Evolutionary conservation across 2,888 invertebrate genomes (phyloP), one percentile per base, ranked within the genome.

Genomic region (Brachyopa scutellaris): DNA sequence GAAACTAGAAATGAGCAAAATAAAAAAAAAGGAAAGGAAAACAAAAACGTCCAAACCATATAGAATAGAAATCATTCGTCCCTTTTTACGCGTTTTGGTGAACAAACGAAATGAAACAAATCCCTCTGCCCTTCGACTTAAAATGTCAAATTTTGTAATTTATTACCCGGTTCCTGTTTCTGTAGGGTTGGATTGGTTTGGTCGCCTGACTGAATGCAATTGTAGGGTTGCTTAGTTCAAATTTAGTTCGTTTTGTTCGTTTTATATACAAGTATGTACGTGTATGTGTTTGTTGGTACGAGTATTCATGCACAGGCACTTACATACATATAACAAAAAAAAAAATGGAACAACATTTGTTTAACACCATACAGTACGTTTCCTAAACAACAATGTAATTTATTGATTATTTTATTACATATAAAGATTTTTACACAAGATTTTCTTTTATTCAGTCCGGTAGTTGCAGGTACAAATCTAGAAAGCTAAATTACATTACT

Each of bases 71-170:
- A 55, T 55, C 47, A 15, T 61, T 62, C 19, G 53, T 38, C 21
- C 55, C 38, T 62, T 77, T 77, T 69, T 77, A 62, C 57, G 49
- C 15, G 21, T 11, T 53, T 51, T 36, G 8, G 17, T 26, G 26
- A 61, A 70, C 62, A 70, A 70, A 59, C 59, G 77, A 64, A 82
- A 70, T 57, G 29, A 74, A 76, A 70, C 36, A 64, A 76, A 47
- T 59, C 64, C 57, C 74, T 66, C 69, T 36, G 66, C 45, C 70
- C 13, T 45, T 33, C 55, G 70, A 59, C 89, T 88, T 88, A 89
- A 89, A 89, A 89, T 89, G 89, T 89, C 89, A 89, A 89, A 89
- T 87, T 89, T 88, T 87, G 86, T 89, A 89, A 89, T 89, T 89
- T 89, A 89, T 89, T 89, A 88, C 89, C 88, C 86, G 87, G 88